These are phyloP conservation scores for Leguminivora glycinivorella DNA, from an alignment of 1,140 invertebrate genomes.

Conservation along the genomic window DNA sequence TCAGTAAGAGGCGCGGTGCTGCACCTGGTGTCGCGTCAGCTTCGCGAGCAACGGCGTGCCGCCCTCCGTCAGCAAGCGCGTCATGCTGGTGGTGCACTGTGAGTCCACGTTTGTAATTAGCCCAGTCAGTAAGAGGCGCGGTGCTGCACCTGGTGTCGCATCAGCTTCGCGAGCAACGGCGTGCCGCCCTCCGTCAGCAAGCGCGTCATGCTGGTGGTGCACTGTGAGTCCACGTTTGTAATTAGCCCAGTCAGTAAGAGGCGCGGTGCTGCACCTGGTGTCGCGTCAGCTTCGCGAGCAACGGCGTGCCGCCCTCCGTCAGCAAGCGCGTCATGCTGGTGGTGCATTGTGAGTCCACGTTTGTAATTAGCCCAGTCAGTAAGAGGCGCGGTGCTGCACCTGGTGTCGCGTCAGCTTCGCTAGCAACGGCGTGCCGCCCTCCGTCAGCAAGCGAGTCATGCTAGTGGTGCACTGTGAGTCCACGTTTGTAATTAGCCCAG, in stretches of 20 bases:
- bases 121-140: slow-evolving; percentile 86
- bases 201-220: slow-evolving; percentile 91
- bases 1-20: slow-evolving; percentile 87
- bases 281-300: slow-evolving; percentile 92
- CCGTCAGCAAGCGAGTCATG: slow-evolving; percentile 92
- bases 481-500: slow-evolving; percentile 74
- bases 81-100: slow-evolving; percentile 93
- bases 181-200: slow-evolving; percentile 93
- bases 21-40: slow-evolving; percentile 91
- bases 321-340: slow-evolving; percentile 92
- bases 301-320: slow-evolving; percentile 91
- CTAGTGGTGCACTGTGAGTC: slow-evolving; percentile 93
- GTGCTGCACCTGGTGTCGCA: slow-evolving; percentile 90
- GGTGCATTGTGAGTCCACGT: slow-evolving; percentile 88
- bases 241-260: slow-evolving; percentile 85
- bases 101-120: slow-evolving; percentile 79
- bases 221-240: slow-evolving; percentile 84
- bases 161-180: slow-evolving; percentile 91
- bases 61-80: slow-evolving; percentile 92
- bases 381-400: slow-evolving; percentile 87
- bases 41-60: slow-evolving; percentile 92
- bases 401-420: slow-evolving; percentile 94
- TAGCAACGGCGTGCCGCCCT: slow-evolving; percentile 90
- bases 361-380: slow-evolving; percentile 81
- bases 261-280: slow-evolving; percentile 88